Percentiles rank a stretch among this genome's conserved stretches.
phyloP scores from a whole-genome alignment of 2,113 vertebrate genomes.

The Cacatua alba region DNA sequence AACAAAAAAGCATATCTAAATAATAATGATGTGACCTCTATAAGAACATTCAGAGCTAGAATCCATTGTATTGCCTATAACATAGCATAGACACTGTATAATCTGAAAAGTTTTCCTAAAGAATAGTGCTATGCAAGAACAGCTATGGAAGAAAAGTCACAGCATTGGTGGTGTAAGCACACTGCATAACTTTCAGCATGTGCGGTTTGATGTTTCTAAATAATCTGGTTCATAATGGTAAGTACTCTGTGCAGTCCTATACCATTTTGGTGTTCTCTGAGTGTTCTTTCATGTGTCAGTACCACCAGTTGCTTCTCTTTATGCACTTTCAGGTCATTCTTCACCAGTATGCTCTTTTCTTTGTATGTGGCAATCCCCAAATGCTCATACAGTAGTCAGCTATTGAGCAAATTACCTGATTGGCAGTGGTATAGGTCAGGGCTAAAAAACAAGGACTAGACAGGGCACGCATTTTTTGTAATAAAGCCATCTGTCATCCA shows the following conservation, averaged over 20 bases:
- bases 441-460: neutral
- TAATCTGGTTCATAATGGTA: neutral
- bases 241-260: neutral
- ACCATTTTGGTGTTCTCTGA: neutral
- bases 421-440: neutral
- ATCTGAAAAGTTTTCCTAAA: neutral
- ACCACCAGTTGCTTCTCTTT: neutral
- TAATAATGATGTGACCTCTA: neutral
- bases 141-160: neutral
- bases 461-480: neutral
- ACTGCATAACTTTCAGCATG: neutral
- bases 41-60: neutral
- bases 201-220: neutral
- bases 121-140: neutral
- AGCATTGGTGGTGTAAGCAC: neutral
- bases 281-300: neutral
- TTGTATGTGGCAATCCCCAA: rapidly evolving
- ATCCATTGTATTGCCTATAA: neutral
- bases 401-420: neutral
- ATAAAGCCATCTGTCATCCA: neutral
- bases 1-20: neutral
- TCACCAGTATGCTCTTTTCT: neutral
- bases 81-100: neutral
- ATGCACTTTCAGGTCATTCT: neutral
- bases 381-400: neutral